phyloP scores from a whole-genome alignment of 2,888 invertebrate genomes.

The Didymodactylos carnosus region DNA sequence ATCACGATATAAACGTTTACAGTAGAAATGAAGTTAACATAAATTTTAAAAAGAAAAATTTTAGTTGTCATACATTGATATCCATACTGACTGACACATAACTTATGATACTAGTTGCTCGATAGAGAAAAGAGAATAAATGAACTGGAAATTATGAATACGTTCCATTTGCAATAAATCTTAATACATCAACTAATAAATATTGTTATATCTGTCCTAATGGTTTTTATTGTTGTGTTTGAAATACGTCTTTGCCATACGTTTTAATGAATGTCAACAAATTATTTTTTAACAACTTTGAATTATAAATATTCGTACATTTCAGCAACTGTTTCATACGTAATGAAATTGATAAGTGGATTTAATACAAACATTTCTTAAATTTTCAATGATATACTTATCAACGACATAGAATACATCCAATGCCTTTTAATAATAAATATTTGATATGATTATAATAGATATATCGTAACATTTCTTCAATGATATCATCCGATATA shows the following conservation, averaged over 20 bases:
- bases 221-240: not conserved
- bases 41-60: no score
- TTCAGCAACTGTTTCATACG: not conserved
- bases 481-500: not conserved
- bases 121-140: no score
- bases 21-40: no score
- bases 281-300: not conserved
- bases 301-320: not conserved
- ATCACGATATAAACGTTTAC: no score
- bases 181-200: not conserved
- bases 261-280: not conserved
- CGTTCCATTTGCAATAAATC: not conserved
- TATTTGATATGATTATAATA: not conserved
- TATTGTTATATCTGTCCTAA: not conserved
- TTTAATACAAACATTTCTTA: not conserved
- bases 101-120: no score
- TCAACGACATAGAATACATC: not conserved
- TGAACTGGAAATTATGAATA: no score
- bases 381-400: not conserved
- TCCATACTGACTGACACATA: no score
- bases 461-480: not conserved
- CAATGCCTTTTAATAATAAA: not conserved
- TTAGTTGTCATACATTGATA: no score
- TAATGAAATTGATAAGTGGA: not conserved
- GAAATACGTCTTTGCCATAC: not conserved